Percentiles rank a stretch among this genome's conserved stretches.
These are phyloP conservation scores for Sphenodon punctatus DNA, from an alignment of 2,797 vertebrate genomes.

Conservation along the genomic window DNA sequence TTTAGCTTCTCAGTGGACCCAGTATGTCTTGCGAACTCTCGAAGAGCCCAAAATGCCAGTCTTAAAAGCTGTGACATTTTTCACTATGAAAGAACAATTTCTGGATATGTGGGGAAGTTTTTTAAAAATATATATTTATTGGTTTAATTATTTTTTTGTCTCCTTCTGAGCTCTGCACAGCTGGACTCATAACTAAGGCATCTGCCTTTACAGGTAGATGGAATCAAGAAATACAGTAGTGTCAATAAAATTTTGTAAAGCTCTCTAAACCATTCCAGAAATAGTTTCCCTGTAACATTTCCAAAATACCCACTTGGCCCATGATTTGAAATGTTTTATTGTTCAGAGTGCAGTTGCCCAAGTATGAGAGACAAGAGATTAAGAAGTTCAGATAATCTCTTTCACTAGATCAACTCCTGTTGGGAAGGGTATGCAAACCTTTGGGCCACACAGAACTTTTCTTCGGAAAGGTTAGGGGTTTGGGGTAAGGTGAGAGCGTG, in stretches of 20 bases:
- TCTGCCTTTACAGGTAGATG: background rate
- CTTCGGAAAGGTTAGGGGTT: no score
- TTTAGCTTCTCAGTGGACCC: background rate
- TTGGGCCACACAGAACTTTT: no score
- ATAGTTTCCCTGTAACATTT: background rate
- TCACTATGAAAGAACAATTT: background rate
- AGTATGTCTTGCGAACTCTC: background rate
- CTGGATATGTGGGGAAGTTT: background rate
- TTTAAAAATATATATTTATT: background rate
- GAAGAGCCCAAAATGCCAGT: background rate
- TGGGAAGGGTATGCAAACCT: no score
- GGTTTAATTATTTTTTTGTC: background rate
- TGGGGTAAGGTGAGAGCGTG: no score
- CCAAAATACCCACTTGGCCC: no score
- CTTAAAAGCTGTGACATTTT: background rate
- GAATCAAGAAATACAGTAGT: background rate
- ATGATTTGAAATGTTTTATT: no score
- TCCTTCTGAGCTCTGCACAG: background rate
- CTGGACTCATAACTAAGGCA: background rate
- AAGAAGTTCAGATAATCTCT: no score
- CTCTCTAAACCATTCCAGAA: background rate
- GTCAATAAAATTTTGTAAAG: background rate
- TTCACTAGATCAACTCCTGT: no score
- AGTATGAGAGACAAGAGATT: no score
- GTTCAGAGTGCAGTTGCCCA: no score